Evolutionary conservation across 2,888 invertebrate genomes (phyloP).

Genomic region (Vanessa cardui): DNA sequence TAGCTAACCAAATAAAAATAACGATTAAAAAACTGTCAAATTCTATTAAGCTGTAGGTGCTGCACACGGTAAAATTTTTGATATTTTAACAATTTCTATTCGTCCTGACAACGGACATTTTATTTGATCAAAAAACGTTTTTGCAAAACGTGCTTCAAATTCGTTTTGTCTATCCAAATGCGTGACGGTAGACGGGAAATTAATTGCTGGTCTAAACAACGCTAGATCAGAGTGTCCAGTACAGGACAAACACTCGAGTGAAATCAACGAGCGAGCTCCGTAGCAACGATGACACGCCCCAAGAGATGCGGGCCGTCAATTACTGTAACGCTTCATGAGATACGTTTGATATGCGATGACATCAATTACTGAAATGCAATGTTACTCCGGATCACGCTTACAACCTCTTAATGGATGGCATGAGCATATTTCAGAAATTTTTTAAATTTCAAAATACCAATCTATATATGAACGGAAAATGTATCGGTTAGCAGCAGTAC

Average conservation of each 20-base stretch:
- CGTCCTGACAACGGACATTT: conserved; percentile 25
- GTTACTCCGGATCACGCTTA: background rate
- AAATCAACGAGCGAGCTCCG: conserved; percentile 21
- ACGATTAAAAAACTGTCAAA: conserved; percentile 6
- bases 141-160: conserved; percentile 31
- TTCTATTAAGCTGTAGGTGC: conserved; percentile 18
- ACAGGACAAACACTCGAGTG: conserved; percentile 26
- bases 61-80: conserved; percentile 14
- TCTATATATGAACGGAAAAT: no score
- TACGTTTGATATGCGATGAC: conserved; percentile 22
- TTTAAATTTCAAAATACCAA: background rate
- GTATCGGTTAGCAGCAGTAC: no score
- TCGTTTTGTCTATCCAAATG: conserved; percentile 10
- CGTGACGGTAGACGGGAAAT: conserved; percentile 28
- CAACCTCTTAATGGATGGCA: background rate
- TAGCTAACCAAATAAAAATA: background rate
- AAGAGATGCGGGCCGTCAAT: conserved; percentile 32
- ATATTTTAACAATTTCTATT: conserved; percentile 17
- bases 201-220: conserved; percentile 32
- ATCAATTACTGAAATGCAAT: conserved; percentile 20
- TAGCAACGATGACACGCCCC: conserved; percentile 12
- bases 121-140: conserved; percentile 33
- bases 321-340: conserved; percentile 25
- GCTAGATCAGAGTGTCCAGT: conserved; percentile 28
- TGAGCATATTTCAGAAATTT: background rate